Evolutionary conservation across 2,797 vertebrate species (phyloP).

Genomic region (Squalus acanthias): DNA sequence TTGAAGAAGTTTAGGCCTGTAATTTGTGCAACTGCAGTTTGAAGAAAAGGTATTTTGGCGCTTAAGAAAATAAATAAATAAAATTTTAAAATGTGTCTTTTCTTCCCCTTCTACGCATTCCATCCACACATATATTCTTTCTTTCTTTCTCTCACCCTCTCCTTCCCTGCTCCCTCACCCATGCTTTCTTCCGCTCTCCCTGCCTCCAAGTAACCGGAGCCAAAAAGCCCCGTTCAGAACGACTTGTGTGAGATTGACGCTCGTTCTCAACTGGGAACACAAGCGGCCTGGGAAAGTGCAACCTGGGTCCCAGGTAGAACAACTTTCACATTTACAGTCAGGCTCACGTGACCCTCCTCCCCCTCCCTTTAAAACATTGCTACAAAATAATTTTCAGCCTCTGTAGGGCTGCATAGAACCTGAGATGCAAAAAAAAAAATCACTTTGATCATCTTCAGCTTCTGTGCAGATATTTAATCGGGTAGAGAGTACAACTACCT

Average conservation of each 20-base stretch:
- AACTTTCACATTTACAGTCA: not conserved
- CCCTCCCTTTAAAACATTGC: not conserved
- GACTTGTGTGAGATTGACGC: not conserved
- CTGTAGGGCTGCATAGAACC: not conserved
- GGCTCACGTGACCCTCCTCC: not conserved
- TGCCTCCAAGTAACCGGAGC: not conserved
- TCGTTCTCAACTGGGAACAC: not conserved
- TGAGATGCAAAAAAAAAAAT: not conserved
- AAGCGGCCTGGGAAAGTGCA: not conserved
- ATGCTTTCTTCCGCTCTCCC: not conserved
- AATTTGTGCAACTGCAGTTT: conserved; percentile 6
- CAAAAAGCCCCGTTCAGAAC: not conserved
- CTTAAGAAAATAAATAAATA: conserved; percentile 34
- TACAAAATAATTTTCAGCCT: not conserved
- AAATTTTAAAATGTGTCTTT: conserved; percentile 20
- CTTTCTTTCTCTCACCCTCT: not conserved
- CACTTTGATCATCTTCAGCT: not conserved
- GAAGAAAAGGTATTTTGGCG: conserved; percentile 34
- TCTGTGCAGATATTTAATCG: not conserved
- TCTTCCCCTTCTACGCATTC: not conserved
- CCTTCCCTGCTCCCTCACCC: not conserved
- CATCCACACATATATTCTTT: not conserved
- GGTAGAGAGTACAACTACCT: not conserved
- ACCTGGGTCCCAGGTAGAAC: not conserved
- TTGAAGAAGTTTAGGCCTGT: not conserved